These are phyloP conservation scores for Neostethus bicornis DNA, from an alignment of 2,797 vertebrate species.

Conservation along the genomic window DNA sequence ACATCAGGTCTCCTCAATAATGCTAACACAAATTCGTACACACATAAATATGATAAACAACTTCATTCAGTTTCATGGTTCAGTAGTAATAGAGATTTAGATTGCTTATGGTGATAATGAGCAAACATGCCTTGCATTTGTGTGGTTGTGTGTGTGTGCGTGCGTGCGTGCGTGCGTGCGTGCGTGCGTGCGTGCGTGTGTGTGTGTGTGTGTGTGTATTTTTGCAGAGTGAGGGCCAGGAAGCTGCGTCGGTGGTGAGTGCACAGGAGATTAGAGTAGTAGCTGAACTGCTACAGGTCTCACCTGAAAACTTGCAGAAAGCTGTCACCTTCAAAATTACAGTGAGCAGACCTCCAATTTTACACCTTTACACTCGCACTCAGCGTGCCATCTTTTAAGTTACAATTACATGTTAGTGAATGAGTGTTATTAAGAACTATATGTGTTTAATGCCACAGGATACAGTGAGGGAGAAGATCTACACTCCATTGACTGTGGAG, in stretches of 20 bases:
- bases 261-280: conserved; percentile 90
- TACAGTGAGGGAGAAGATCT: conserved; percentile 91
- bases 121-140: background rate
- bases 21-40: conserved; percentile 18
- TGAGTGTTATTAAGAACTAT: conserved; percentile 14
- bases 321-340: conserved; percentile 94
- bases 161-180: conserved; percentile 12
- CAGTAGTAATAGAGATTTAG: conserved; percentile 40
- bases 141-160: conserved; percentile 14
- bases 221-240: conserved; percentile 88
- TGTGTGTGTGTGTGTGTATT: conserved; percentile 9
- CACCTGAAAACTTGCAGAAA: conserved; percentile 91
- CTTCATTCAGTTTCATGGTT: conserved; percentile 27
- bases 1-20: conserved; percentile 61
- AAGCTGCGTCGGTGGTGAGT: conserved; percentile 88
- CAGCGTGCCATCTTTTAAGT: background rate
- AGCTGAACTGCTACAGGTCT: conserved; percentile 92
- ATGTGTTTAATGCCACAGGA: conserved; percentile 78
- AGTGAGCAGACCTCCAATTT: conserved; percentile 72
- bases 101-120: conserved; percentile 39
- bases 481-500: conserved; percentile 92
- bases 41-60: conserved; percentile 2
- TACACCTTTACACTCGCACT: background rate
- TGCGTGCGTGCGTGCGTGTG: conserved; percentile 11
- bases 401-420: background rate